phyloP scores from a whole-genome alignment of 2,888 invertebrate species.

The Drosophila anomalipes region DNA sequence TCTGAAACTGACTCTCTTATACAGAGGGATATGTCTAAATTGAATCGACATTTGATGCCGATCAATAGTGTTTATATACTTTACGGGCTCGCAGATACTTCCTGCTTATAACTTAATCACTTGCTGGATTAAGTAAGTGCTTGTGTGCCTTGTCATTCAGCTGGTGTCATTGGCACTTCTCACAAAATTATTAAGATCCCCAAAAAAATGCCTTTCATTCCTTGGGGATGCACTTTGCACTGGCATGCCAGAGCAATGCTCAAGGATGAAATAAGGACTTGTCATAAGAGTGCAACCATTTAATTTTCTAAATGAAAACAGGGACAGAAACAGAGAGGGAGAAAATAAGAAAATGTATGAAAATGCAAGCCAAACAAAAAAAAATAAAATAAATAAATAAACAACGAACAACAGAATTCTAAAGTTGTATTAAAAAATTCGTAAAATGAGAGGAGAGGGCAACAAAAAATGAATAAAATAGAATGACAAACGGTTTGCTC shows the following conservation, averaged over 20 bases:
- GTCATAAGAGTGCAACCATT: conserved; percentile 54
- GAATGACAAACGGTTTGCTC: conserved; percentile 61
- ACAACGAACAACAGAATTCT: conserved; percentile 37
- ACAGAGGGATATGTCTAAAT: too few relatives aligned
- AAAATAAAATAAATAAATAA: conserved; percentile 15
- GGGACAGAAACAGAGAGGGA: conserved; percentile 7
- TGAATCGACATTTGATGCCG: too few relatives aligned
- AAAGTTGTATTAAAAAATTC: conserved; percentile 54
- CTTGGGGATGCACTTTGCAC: conserved; percentile 10
- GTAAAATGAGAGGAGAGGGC: conserved; percentile 14
- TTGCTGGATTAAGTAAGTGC: neutral
- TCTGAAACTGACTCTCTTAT: too few relatives aligned
- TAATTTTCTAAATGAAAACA: conserved; percentile 67
- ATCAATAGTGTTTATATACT: neutral
- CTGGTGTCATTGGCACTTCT: conserved; percentile 23
- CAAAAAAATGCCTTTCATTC: conserved; percentile 7
- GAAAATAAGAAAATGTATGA: conserved; percentile 35
- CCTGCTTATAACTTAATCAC: neutral
- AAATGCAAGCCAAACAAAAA: conserved; percentile 46
- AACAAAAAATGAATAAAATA: conserved; percentile 34
- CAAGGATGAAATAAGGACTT: conserved; percentile 39
- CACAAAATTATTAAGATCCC: conserved; percentile 7
- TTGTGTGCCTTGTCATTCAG: neutral
- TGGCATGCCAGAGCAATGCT: conserved; percentile 11
- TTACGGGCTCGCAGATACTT: neutral